Conservation (phyloP, 2,113 vertebrate species). For the Labrus mixtus region DNA sequence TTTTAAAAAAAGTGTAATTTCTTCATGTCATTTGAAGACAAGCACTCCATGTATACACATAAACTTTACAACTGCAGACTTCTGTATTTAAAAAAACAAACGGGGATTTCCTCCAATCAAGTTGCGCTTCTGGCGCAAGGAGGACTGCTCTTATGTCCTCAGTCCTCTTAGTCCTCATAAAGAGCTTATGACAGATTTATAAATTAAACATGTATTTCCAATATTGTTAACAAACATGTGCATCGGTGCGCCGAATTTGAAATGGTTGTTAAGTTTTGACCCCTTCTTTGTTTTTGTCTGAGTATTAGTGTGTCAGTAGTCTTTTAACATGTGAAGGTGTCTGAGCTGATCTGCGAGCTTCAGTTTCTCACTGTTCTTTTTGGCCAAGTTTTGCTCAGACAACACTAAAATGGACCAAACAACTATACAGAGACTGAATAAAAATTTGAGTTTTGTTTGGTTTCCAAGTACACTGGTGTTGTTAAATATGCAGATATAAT, state of each 20-base stretch:
- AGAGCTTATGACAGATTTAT: too few species aligned
- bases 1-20: slow-evolving; percentile 60
- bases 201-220: too few species aligned
- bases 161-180: too few species aligned
- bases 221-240: too few species aligned
- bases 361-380: background rate
- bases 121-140: slow-evolving; percentile 3
- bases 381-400: background rate
- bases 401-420: background rate
- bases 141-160: slow-evolving; percentile 15
- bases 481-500: background rate
- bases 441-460: too few species aligned
- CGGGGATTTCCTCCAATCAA: slow-evolving; percentile 23
- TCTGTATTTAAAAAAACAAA: slow-evolving; percentile 45
- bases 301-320: background rate
- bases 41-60: slow-evolving; percentile 74
- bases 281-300: background rate
- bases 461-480: background rate
- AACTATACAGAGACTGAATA: background rate
- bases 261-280: too few species aligned
- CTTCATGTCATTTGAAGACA: slow-evolving; percentile 61
- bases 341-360: background rate
- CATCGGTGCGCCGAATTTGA: too few species aligned
- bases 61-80: slow-evolving; percentile 73
- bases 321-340: background rate